These are phyloP conservation scores for Glaucidium brasilianum DNA, from an alignment of 2,113 vertebrate genomes.

Conservation along the genomic window DNA sequence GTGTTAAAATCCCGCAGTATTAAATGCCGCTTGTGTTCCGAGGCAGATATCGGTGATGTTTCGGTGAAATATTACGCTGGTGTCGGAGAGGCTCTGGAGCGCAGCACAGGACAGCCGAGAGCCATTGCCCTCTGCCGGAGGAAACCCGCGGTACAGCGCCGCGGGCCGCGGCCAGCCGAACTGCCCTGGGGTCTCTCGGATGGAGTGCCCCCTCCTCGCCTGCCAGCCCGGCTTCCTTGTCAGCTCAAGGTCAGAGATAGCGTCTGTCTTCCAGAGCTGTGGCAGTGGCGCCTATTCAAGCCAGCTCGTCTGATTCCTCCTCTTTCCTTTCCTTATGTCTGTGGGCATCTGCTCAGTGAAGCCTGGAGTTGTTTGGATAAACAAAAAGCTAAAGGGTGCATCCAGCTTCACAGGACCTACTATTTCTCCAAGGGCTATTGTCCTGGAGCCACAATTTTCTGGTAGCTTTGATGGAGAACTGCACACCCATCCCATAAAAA, in stretches of 20 bases:
- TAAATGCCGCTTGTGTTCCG: background rate
- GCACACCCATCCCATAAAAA: background rate
- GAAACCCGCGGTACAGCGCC: background rate
- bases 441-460: background rate
- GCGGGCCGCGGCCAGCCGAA: background rate
- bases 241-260: background rate
- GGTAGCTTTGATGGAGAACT: accelerated
- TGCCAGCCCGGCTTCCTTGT: background rate
- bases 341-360: background rate
- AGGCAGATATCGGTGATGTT: background rate
- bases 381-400: background rate
- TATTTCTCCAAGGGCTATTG: background rate
- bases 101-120: background rate
- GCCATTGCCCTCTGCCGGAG: background rate
- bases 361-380: background rate
- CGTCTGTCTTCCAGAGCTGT: background rate
- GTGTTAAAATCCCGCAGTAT: accelerated
- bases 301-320: background rate
- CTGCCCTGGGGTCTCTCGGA: background rate
- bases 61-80: background rate
- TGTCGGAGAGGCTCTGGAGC: background rate
- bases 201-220: background rate
- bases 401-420: background rate
- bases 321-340: background rate
- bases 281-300: background rate